phyloP scores from a whole-genome alignment of 2,113 vertebrate species.

The Hipposideros armiger region DNA sequence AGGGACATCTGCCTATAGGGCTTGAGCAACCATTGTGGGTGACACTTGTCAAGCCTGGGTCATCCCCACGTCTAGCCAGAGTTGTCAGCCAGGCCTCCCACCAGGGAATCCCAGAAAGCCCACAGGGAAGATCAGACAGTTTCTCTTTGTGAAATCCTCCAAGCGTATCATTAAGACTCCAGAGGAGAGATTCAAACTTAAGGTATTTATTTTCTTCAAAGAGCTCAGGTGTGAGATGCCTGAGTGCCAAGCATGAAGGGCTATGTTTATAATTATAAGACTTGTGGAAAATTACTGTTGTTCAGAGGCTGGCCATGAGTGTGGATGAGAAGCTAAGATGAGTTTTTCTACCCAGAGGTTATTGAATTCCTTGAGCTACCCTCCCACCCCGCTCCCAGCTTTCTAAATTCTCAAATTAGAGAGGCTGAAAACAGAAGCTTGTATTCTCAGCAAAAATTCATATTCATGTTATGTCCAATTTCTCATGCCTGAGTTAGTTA shows the following conservation, averaged over 20 bases:
- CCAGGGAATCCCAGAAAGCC: background rate
- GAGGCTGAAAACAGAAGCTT: constrained; percentile 61
- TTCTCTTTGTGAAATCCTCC: background rate
- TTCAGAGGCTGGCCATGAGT: background rate
- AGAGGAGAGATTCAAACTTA: background rate
- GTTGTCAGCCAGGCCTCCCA: background rate
- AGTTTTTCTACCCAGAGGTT: constrained; percentile 22
- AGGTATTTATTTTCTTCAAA: constrained; percentile 52
- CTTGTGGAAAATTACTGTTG: constrained; percentile 3
- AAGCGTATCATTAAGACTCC: background rate
- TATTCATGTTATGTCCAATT: constrained; percentile 43
- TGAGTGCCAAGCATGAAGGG: background rate
- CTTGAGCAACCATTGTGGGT: background rate
- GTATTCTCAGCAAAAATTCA: constrained; percentile 58
- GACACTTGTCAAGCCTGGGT: background rate
- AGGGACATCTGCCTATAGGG: accelerated
- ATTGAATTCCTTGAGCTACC: constrained; percentile 10
- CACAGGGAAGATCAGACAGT: background rate
- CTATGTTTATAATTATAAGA: background rate
- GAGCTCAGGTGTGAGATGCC: background rate
- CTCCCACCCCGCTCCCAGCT: background rate
- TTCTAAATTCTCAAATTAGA: constrained; percentile 63
- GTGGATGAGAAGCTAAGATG: background rate
- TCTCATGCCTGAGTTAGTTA: constrained; percentile 64
- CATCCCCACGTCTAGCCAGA: background rate